Evolutionary conservation across 2,113 vertebrate genomes (phyloP), one percentile per base, ranked within the genome.

Genomic region (Struthidea cinerea): DNA sequence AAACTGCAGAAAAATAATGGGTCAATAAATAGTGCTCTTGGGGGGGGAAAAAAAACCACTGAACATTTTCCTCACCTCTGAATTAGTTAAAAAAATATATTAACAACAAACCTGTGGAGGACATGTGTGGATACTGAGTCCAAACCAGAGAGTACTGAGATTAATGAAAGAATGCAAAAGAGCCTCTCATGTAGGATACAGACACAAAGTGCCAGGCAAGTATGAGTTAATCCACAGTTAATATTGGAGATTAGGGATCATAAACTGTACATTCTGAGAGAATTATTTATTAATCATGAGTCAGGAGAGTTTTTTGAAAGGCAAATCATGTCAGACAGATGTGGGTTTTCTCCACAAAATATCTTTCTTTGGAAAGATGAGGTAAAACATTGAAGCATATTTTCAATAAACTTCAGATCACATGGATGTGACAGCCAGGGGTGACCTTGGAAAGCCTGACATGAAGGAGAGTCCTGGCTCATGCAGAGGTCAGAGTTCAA

Each of bases 231-330:
- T 82, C 47, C 33, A 84, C 53, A 78, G 46, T 44, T 93, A 78
- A 93, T 71, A 76, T 26, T 74, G 61, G 89, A 88, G 91, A 96
- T 94, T 73, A 74, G 47, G 57, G 78, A 94, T 94, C 80, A 88
- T 67, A 90, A 94, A 88, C 78, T 73, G 67, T 74, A 67, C 30
- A 90, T 96, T 95, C 86, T 93, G 69, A 95, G 71, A 87, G 76
- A 95, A 89, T 93, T 87, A 83, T 96, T 94, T 85, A 95, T 94
- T 96, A 90, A 93, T 95, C 61, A 22, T 80, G 80, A 96, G 57
- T 93, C 95, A 94, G 50, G 18, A 92, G 88, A 80, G 65, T 47
- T 84, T 93, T 91, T 87, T 96, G 82, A 87, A 93, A 94, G 83
- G 55, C 71, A 93, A 94, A 92, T 92, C 82, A 41, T 89, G 65